phyloP scores from a whole-genome alignment of 2,888 invertebrate species.

The Acrocyrtus sp. region DNA sequence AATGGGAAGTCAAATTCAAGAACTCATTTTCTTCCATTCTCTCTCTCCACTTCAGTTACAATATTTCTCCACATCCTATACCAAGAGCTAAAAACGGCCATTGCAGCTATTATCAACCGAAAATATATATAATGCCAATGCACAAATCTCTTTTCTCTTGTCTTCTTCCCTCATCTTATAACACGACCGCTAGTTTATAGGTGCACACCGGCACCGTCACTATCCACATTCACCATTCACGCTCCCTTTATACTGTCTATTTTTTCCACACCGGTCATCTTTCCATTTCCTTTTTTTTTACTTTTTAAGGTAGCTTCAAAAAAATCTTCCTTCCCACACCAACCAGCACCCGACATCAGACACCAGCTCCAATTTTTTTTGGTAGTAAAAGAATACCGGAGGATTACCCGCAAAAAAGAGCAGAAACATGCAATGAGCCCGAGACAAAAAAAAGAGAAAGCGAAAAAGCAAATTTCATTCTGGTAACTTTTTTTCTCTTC shows the following conservation, averaged over 20 bases:
- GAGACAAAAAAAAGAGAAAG: conserved; percentile 8
- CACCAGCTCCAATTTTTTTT: too few species aligned
- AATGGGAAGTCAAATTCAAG: conserved; percentile 64
- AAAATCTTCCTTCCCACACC: too few species aligned
- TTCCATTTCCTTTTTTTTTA: conserved; percentile 14
- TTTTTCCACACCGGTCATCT: conserved; percentile 45
- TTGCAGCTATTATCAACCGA: conserved; percentile 43
- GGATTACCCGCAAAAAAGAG: conserved; percentile 10
- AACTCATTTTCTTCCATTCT: conserved; percentile 61
- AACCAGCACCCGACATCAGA: too few species aligned
- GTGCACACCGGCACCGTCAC: too few species aligned
- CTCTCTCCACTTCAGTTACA: not conserved
- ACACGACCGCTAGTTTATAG: too few species aligned
- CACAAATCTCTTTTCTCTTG: conserved; percentile 41
- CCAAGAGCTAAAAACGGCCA: too few species aligned
- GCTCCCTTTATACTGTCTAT: too few species aligned
- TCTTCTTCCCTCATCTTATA: too few species aligned
- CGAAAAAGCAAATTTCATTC: conserved; percentile 38
- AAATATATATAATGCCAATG: conserved; percentile 39
- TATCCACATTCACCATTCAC: too few species aligned
- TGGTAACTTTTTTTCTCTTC: not conserved
- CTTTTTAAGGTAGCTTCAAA: too few species aligned
- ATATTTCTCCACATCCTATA: conserved; percentile 2
- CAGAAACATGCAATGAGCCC: not conserved
- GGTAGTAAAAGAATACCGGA: conserved; percentile 30